Base-by-base conservation (phyloP, 2,797 vertebrate genomes). In the Cetoscarus ocellatus region DNA sequence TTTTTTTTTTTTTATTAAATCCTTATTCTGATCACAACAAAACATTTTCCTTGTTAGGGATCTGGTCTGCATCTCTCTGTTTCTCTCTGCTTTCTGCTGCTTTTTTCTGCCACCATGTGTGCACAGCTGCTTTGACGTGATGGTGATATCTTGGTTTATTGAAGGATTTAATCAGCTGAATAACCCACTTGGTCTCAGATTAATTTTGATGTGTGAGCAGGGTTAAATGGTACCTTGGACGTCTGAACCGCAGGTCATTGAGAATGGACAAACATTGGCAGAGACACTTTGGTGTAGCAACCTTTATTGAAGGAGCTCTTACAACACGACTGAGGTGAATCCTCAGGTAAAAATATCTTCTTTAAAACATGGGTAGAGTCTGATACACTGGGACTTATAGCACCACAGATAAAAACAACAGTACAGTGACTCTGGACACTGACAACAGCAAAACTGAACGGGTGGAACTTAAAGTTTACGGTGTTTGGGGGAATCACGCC, bases 241-340 rank as follows among this genome's bases (percentile, higher is more conserved):
- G 7, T 7, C 38, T 39, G 10, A 11, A 42, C 2, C 10, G 39
- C 8, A 43, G 42, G 5, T 43, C 5, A 12, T 43, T 43, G 40
- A 3, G 10, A 11, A 12, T 1, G 7, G 47, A 86, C 40, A 82
- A 79, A 61, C 57, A 10, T 3, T 11, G 76, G 47, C 52, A 0
- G 69, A 84, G 61, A 71, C 70, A 39, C 10, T 82, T 74, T 80
- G 80, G 93, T 93, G 89, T 90, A 89, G 86, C 75, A 84, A 92
- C 88, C 88, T 95, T 95, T 95, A 94, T 94, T 95, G 90, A 87
- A 91, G 84, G 80, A 90, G 80, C 86, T 86, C 80, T 76, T 82
- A 86, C 76, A 92, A 80, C 87, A 86, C 18, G 53, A 47, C 70
- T 70, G 61, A 67, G 71, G 76, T 67, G 54, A 67, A n/a, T 78